These are phyloP conservation scores for Pelodiscus sinensis DNA, from an alignment of 2,113 vertebrate species.

Conservation along the genomic window DNA sequence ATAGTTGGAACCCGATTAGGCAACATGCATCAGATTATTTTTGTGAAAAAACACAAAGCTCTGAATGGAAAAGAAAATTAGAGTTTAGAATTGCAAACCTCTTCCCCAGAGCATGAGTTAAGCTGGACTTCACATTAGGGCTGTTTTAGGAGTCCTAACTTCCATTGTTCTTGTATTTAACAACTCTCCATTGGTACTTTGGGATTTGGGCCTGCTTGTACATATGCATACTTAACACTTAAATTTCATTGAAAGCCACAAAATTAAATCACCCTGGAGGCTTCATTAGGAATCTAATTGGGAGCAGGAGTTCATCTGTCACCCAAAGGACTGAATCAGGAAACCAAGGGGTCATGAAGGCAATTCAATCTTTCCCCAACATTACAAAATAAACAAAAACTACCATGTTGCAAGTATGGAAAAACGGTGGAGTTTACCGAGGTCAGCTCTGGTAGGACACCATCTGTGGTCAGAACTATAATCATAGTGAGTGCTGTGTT, in stretches of 20 bases:
- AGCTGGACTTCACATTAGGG: neutral
- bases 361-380: neutral
- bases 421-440: neutral
- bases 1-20: neutral
- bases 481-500: fast-evolving
- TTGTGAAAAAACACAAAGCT: neutral
- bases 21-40: neutral
- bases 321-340: neutral
- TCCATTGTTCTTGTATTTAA: neutral
- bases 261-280: neutral
- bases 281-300: neutral
- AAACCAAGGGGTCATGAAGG: neutral
- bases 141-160: neutral
- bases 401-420: neutral
- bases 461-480: neutral
- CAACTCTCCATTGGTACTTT: neutral
- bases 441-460: neutral
- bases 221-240: neutral
- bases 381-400: neutral
- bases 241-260: neutral
- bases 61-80: neutral
- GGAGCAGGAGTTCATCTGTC: neutral
- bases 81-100: neutral
- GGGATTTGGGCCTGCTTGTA: neutral
- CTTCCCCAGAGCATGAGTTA: neutral